Percentiles rank a stretch among this genome's conserved stretches.
These are phyloP conservation scores for Oopsacas minuta DNA, from an alignment of 37 sponge, comb jelly and placozoan genomes.

Conservation along the genomic window DNA sequence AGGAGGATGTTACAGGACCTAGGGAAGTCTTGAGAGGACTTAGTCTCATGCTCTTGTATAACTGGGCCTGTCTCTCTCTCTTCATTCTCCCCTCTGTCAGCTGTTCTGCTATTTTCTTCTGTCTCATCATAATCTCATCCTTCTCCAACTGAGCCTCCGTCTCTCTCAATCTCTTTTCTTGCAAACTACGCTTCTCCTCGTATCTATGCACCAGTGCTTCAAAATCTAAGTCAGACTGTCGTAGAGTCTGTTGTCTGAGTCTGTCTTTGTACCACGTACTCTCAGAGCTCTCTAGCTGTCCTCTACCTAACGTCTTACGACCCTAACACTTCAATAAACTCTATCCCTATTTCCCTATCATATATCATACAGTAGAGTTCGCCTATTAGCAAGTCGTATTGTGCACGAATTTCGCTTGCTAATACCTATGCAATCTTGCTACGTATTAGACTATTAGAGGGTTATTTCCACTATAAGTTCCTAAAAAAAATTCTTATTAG, in stretches of 20 bases:
- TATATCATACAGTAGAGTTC: too few species aligned
- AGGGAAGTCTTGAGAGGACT: slow-evolving; percentile 4
- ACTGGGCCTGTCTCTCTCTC: slow-evolving; percentile 57
- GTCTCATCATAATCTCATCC: slow-evolving; percentile 34
- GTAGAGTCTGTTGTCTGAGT: slow-evolving; percentile 59
- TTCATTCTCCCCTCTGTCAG: slow-evolving; percentile 66
- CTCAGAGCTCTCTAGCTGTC: neutral
- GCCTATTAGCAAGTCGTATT: too few species aligned
- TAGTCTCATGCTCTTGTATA: slow-evolving; percentile 48
- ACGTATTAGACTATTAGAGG: too few species aligned
- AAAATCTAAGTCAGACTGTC: slow-evolving; percentile 74
- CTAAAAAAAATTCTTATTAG: too few species aligned
- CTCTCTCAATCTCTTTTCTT: slow-evolving; percentile 21
- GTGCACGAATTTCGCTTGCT: too few species aligned
- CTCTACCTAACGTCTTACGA: neutral
- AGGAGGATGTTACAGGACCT: neutral
- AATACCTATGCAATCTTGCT: too few species aligned
- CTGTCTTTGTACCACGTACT: slow-evolving; percentile 21
- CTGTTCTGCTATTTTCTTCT: slow-evolving; percentile 50
- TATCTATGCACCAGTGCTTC: slow-evolving; percentile 52
- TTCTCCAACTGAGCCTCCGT: slow-evolving; percentile 31
- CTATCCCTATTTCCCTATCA: too few species aligned
- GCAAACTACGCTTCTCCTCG: slow-evolving; percentile 24
- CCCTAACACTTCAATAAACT: too few species aligned
- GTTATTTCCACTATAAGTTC: too few species aligned